Evolutionary conservation across 2,113 vertebrate genomes (phyloP).

Genomic region (Carassius gibelio): DNA sequence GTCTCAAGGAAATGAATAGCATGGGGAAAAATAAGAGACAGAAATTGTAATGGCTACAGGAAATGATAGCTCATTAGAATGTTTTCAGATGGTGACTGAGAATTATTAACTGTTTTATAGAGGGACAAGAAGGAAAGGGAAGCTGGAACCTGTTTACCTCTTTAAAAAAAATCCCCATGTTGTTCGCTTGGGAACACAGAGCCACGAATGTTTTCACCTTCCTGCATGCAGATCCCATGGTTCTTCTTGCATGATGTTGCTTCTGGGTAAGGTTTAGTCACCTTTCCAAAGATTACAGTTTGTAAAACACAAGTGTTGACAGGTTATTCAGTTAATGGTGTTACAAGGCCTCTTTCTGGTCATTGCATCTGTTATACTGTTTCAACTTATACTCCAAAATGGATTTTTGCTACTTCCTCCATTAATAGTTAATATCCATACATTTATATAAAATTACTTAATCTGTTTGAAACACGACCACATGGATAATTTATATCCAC

Average conservation of each 20-base stretch:
- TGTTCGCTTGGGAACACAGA: not conserved
- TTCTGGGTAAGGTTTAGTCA: constrained; percentile 14
- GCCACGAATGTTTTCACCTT: constrained; percentile 15
- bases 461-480: not conserved
- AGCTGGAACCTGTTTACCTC: constrained; percentile 43
- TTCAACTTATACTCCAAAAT: not conserved
- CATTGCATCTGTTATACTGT: not conserved
- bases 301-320: constrained; percentile 17
- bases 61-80: constrained; percentile 89
- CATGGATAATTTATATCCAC: not conserved
- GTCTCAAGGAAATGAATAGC: constrained; percentile 76
- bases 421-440: not conserved
- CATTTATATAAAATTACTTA: not conserved
- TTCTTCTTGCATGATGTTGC: constrained; percentile 8
- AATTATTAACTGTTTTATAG: constrained; percentile 57
- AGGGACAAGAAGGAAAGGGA: constrained; percentile 48
- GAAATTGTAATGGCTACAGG: constrained; percentile 80
- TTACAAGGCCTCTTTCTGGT: constrained; percentile 1
- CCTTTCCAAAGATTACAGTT: constrained; percentile 15
- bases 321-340: constrained; percentile 2
- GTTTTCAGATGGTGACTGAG: constrained; percentile 75
- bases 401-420: not conserved
- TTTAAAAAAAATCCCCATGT: constrained; percentile 49
- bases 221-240: constrained; percentile 33
- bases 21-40: constrained; percentile 74